A percentile compares a stretch with the other conserved stretches of the same genome.
Conservation (phyloP, 2,113 vertebrate genomes). For the Baryphthengus martii region DNA sequence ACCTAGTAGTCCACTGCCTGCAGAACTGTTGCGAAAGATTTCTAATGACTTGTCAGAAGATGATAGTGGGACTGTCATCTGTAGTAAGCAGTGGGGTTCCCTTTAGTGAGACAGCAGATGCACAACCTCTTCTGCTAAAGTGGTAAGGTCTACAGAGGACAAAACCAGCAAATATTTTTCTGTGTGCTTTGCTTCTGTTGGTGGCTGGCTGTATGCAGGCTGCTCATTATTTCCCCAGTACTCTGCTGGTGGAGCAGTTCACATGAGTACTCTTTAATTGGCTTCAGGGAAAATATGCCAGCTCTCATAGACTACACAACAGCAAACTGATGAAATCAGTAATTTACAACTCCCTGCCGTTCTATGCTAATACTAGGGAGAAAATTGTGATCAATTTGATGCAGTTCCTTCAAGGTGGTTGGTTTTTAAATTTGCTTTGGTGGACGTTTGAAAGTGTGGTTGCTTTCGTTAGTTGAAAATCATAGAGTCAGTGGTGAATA, state of each 20-base stretch:
- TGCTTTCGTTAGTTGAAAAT: background rate
- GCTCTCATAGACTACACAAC: background rate
- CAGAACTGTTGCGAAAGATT: rapidly evolving
- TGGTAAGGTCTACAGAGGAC: background rate
- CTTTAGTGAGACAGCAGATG: background rate
- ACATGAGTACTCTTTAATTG: background rate
- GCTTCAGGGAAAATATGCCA: background rate
- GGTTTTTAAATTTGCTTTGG: background rate
- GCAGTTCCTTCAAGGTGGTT: background rate
- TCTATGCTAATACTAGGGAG: background rate
- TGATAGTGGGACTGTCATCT: background rate
- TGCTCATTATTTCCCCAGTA: background rate
- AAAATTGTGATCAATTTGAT: rapidly evolving
- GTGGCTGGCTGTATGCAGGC: background rate
- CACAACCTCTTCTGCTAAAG: rapidly evolving
- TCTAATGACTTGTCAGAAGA: background rate
- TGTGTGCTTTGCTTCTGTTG: background rate
- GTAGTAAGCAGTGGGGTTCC: background rate
- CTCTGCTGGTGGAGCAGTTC: background rate
- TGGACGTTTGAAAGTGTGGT: background rate
- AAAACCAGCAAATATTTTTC: rapidly evolving
- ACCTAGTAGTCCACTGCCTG: background rate
- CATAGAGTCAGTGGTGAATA: background rate
- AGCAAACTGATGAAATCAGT: background rate
- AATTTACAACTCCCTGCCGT: background rate